Evolutionary conservation across 2,888 invertebrate genomes (phyloP), one percentile per base, ranked within the genome.

Genomic region (Zhengitettix transpicula): DNA sequence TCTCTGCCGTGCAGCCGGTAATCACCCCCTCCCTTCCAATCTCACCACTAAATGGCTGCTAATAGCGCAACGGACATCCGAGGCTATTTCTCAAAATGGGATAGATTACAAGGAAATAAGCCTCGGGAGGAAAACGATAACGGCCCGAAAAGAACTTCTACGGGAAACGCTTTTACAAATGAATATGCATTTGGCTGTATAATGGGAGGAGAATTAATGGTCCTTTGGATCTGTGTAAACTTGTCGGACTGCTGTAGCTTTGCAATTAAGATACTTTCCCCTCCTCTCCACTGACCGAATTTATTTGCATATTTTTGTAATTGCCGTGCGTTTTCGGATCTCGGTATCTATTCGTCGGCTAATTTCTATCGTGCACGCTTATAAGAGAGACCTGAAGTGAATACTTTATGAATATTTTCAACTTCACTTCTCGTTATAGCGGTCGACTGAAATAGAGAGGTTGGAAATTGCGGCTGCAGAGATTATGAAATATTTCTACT

Each of bases 1-100:
- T 28, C 28, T 28, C 28, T 28, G 28, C 28, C 28, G 28, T 28
- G 28, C 28, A 28, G 28, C 28, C 28, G 28, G 28, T 28, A 28
- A 28, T 28, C 28, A 28, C 28, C 28, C 28, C 28, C 28, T 28
- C 28, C 28, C 28, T 7, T 28, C 28, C 28, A 28, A 28, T 28
- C 28, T 28, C 28, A 28, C 28, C 28, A 28, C 28, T 47, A 47
- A 55, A 55, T 41, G n/a, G 55, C 55, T 41, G n/a, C 40, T 55
- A 40, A 55, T 41, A 40, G 55, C 41, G 55, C 55, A 55, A 55
- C 55, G 55, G 55, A 55, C 40, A 41, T 55, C 55, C 55, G 55
- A 55, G n/a, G 55, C 55, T 41, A 55, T 55, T 55, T 41, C 41
- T 55, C 55, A 55, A 41, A 41, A 55, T 40, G 55, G 55, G 40